A percentile compares a stretch with the other conserved stretches of the same genome.
phyloP scores from a whole-genome alignment of 30 jellyfish, hydroid and myxozoan genomes.

The Haliclystus octoradiatus region DNA sequence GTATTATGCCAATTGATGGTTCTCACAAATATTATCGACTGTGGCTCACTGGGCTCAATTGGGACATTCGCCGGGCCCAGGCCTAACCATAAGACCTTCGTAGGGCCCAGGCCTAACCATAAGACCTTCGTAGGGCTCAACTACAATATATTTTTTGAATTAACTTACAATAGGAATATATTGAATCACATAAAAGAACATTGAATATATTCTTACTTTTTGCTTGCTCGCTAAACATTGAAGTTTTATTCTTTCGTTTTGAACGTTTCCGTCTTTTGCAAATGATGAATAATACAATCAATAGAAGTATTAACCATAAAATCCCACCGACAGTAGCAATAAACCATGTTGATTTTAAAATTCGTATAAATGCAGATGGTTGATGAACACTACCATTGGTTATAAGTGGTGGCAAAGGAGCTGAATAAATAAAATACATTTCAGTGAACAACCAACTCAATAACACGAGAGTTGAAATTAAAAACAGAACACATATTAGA shows the following conservation, averaged over 20 bases:
- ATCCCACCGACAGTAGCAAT: slow-evolving; percentile 82
- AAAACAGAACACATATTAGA: slow-evolving; percentile 19
- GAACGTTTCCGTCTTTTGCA: slow-evolving; percentile 44
- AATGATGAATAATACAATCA: slow-evolving; percentile 46
- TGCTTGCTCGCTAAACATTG: slow-evolving; percentile 40
- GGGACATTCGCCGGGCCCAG: too few species aligned
- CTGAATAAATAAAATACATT: neutral
- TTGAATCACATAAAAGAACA: too few species aligned
- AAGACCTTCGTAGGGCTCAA: too few species aligned
- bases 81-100: too few species aligned
- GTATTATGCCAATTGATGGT: too few species aligned
- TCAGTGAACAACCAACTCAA: neutral
- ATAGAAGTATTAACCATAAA: slow-evolving; percentile 34
- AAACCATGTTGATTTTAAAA: slow-evolving; percentile 83
- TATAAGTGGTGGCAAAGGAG: neutral
- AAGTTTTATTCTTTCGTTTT: slow-evolving; percentile 10
- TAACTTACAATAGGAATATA: too few species aligned
- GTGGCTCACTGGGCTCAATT: too few species aligned
- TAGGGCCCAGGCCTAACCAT: too few species aligned
- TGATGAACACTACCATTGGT: neutral
- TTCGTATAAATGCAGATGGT: slow-evolving; percentile 17
- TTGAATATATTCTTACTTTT: slow-evolving; percentile 27
- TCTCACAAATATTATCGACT: too few species aligned
- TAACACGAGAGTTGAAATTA: neutral
- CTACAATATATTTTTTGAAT: too few species aligned